Base-by-base conservation (phyloP, 2,113 vertebrate species). In the Tachycineta bicolor region DNA sequence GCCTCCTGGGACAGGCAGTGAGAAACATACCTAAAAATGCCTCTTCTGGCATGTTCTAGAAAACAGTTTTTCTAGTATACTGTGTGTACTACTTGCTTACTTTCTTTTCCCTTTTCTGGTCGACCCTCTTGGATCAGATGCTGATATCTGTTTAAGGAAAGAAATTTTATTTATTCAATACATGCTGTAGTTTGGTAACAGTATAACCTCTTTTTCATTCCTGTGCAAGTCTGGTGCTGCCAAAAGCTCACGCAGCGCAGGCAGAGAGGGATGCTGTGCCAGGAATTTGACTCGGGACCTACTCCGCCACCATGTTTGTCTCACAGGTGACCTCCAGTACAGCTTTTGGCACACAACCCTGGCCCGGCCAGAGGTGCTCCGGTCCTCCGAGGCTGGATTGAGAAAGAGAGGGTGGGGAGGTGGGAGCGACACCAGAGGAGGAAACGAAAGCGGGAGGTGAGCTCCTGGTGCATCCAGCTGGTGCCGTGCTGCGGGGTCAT, bases 401-500 rank as follows among this genome's bases (percentile, higher is more conserved):
- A 82, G 92, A 44, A 64, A 50, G 70, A 71, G 84, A 71, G 71
- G 87, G 82, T 79, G 83, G 89, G 50, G 74, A 56, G 68, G 90
- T 9, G 22, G 65, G 75, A 90, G 71, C 0, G 0, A 37, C 34
- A 25, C 2, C 0, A 65, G 25, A 75, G 41, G 55, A 94, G 44
- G 62, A 93, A 97, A 23, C 0, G 59, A 93, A 79, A 90, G 58
- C 31, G 24, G 19, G 34, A 64, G 63, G 62, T 26, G 10, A 83
- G 31, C 1, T 3, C 10, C 13, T 0, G 50, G 74, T 92, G 73
- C 83, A 94, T 47, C 82, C 67, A 46, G 47, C 75, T 8, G 76
- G 59, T 70, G 71, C 68, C 34, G 6, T 22, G 1, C 83, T 34
- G 60, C 65, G 17, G 50, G 70, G 78, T 39, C 59, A 88, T 96